Evolutionary conservation across 2,113 vertebrate species (phyloP), one percentile per base, ranked within the genome.

Genomic region (Salvator merianae): DNA sequence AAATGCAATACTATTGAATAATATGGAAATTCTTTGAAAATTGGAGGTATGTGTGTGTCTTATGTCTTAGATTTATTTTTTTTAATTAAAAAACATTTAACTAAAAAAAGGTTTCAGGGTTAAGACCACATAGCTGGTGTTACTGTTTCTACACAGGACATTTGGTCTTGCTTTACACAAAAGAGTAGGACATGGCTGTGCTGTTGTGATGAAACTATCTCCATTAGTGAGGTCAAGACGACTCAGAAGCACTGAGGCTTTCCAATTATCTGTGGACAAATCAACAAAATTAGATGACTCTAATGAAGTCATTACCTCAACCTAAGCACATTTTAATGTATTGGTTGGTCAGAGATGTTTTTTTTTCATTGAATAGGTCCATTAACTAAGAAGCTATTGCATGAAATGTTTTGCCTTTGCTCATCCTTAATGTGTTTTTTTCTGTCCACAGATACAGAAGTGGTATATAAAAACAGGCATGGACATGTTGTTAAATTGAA

Each of bases 401-500:
- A 77, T 88, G 85, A 84, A 82, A 50, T 92, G 85, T 32, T 88
- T 50, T 88, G 40, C 77, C n/a, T 86, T 93, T 92, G 47, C 87
- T 95, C 91, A 95, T 88, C 87, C 32, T 88, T 89, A 84, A 85
- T 94, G 82, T 84, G 77, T 94, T 95, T 59, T 16, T 96, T 85
- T 94, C 87, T 92, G 63, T 85, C 65, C 72, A 82, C 97, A 99
- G 98, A 99, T 95, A 97, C 98, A 88, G 96, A 98, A 92, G 96
- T 99, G 91, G 96, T 99, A 90, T 99, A 98, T 94, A 98, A 97
- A 96, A 98, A 96, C 91, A 96, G 96, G n/a, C 96, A 97, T 55
- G 98, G 98, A 84, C 97, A 99, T 80, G 98, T 99, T 91, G 95
- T 99, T 95, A 97, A 97, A 92, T 96, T 98, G 95, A 99, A 98